phyloP scores from a whole-genome alignment of 2,888 invertebrate genomes.

The Oscheius sp. region DNA sequence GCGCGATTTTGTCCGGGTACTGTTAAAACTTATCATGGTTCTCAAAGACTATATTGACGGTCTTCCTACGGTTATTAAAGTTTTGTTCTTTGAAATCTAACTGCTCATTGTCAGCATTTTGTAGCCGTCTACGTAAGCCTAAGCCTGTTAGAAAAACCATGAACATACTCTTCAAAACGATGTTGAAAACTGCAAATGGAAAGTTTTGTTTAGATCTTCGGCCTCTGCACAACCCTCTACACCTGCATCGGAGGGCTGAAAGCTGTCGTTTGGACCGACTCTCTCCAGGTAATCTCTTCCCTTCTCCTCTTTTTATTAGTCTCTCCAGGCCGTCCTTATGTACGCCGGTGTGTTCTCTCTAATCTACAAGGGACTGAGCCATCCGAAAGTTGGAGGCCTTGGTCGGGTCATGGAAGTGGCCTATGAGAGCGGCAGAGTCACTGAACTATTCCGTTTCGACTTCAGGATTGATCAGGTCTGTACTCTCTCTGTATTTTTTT shows the following conservation, averaged over 20 bases:
- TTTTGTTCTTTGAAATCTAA: too few species aligned
- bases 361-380: constrained; percentile 57
- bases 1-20: too few species aligned
- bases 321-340: constrained; percentile 61
- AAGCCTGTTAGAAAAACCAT: neutral
- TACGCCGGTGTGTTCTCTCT: constrained; percentile 63
- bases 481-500: neutral
- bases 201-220: constrained; percentile 55
- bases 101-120: too few species aligned
- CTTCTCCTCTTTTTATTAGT: too few species aligned
- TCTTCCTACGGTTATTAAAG: too few species aligned
- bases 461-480: constrained; percentile 50
- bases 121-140: too few species aligned
- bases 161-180: neutral
- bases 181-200: neutral
- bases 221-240: constrained; percentile 62
- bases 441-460: constrained; percentile 53
- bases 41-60: too few species aligned
- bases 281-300: constrained; percentile 46
- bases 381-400: constrained; percentile 63
- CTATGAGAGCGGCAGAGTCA: constrained; percentile 55
- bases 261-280: constrained; percentile 67
- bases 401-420: constrained; percentile 57
- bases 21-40: too few species aligned
- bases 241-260: constrained; percentile 66